Conservation (phyloP, 2,888 invertebrate genomes). For the Drosophila kokeensis region DNA sequence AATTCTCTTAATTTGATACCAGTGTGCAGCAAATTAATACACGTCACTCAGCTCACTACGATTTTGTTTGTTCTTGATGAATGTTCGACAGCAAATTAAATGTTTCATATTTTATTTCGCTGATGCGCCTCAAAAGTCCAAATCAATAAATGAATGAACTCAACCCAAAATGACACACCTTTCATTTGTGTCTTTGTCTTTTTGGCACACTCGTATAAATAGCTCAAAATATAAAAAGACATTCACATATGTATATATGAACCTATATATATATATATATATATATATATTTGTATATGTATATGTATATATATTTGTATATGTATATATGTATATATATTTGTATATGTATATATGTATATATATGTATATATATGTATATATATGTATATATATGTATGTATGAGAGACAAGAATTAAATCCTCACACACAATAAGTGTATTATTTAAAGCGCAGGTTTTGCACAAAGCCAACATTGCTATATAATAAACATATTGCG, state of each 20-base stretch:
- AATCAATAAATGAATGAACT: constrained; percentile 47
- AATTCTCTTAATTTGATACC: constrained; percentile 4
- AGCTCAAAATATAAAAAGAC: constrained; percentile 43
- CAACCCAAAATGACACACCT: constrained; percentile 47
- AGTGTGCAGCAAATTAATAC: constrained; percentile 44
- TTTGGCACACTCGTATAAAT: constrained; percentile 28
- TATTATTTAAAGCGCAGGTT: constrained; percentile 44
- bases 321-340: background rate
- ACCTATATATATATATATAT: background rate
- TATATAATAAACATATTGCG: constrained; percentile 36
- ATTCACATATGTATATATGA: constrained; percentile 3
- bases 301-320: background rate
- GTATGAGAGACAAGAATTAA: constrained; percentile 26
- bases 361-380: too few species aligned
- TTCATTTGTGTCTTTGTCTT: constrained; percentile 33
- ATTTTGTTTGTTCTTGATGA: constrained; percentile 33
- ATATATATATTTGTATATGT: background rate
- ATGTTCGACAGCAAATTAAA: constrained; percentile 41
- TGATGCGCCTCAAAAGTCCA: constrained; percentile 46
- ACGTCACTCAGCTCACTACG: constrained; percentile 34
- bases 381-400: background rate
- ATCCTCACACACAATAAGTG: constrained; percentile 29
- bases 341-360: background rate
- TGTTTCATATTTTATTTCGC: constrained; percentile 66
- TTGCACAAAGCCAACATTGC: constrained; percentile 18